Conservation (phyloP, 2,113 vertebrate species). For the Rafetus swinhoei region DNA sequence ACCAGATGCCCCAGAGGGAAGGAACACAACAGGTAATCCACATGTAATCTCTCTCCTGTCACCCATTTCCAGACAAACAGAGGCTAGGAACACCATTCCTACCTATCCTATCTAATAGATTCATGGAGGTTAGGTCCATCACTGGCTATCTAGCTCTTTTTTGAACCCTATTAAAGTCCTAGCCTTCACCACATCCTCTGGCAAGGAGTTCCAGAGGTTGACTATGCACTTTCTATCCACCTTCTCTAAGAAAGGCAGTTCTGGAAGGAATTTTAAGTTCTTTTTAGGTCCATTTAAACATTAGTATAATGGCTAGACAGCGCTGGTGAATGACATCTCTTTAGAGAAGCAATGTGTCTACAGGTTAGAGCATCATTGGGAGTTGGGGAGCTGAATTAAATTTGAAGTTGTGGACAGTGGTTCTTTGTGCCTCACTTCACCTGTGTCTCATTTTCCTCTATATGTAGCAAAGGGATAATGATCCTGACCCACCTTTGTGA, state of each 20-base stretch:
- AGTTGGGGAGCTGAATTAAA: background rate
- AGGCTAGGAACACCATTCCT: too few species aligned
- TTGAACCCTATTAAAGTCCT: too few species aligned
- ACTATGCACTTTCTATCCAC: background rate
- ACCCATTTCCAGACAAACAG: too few species aligned
- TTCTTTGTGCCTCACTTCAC: background rate
- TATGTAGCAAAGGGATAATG: background rate
- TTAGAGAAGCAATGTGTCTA: background rate
- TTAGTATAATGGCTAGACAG: background rate
- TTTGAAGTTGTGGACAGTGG: background rate
- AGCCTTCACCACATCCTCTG: background rate
- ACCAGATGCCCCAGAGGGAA: too few species aligned
- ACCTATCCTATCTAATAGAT: too few species aligned
- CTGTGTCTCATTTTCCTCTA: background rate
- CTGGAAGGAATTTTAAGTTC: constrained; percentile 31
- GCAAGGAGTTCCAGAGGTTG: background rate
- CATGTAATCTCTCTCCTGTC: too few species aligned
- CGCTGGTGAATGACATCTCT: background rate
- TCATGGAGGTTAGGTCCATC: too few species aligned
- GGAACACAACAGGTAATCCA: too few species aligned
- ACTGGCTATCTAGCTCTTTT: too few species aligned
- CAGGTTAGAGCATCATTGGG: background rate
- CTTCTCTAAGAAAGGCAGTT: constrained; percentile 51
- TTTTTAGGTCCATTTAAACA: constrained; percentile 33
- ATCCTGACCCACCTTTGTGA: background rate